Conservation (phyloP, 2,888 invertebrate genomes). For the Capitulum mitella region DNA sequence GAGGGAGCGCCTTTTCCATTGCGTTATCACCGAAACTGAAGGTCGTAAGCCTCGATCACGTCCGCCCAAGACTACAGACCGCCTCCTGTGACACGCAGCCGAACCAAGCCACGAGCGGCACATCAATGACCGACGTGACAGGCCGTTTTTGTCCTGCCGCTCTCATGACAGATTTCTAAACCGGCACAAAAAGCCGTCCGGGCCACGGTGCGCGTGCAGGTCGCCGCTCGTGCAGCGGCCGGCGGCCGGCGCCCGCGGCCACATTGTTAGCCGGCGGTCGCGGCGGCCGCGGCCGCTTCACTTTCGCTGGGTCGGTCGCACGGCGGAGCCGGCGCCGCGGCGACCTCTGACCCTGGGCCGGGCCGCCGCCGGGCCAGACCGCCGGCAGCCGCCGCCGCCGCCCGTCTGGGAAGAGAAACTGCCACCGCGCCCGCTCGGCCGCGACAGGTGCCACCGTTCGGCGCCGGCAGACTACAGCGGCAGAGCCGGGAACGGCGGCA, state of each 20-base stretch:
- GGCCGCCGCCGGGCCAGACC: background rate
- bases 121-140: background rate
- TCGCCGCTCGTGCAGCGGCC: no score
- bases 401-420: conserved; percentile 11
- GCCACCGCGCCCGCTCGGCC: background rate
- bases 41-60: no score
- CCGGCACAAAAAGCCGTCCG: background rate
- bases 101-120: no score
- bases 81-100: no score
- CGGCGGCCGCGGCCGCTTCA: background rate
- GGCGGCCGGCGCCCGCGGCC: background rate
- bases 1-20: no score
- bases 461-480: background rate
- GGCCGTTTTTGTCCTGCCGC: background rate
- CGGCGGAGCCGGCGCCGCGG: background rate
- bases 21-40: no score
- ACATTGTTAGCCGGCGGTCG: no score
- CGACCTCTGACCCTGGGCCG: background rate
- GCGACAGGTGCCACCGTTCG: background rate
- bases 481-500: background rate
- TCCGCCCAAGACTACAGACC: no score
- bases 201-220: background rate
- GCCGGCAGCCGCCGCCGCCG: background rate
- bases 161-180: background rate
- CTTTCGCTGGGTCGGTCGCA: conserved; percentile 3